Evolutionary conservation across 2,113 vertebrate genomes (phyloP), one percentile per base, ranked within the genome.

Genomic region (Amphiprion percula): DNA sequence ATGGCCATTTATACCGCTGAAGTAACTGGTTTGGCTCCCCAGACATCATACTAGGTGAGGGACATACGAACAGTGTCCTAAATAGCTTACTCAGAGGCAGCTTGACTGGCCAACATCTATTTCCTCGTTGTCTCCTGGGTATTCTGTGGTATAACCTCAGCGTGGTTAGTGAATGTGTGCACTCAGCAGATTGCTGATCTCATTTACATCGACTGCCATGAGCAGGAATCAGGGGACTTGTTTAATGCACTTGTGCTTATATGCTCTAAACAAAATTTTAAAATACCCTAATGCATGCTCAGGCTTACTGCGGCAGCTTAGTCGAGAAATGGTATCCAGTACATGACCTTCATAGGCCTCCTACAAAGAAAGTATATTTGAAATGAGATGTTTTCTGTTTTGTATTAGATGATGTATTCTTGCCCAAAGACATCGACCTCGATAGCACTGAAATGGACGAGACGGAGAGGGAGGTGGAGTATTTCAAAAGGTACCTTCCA

Each of bases 371-470:
- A 26, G 12, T 2, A 10, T 4, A 44, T 44, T 44, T 44, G 41
- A 44, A 52, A 55, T 46, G 3, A 26, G 10, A 14, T 39, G 19
- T 47, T 11, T 50, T 16, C 74, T 84, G 2, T 84, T 56, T 39
- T 23, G 58, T 93, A 93, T 53, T 68, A 99, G 98, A 99, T 94
- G 98, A 99, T 44, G 98, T 99, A 33, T 99, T 99, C 93, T 95
- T 99, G 80, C 98, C 98, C 91, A 99, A 99, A 96, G 98, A 99
- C 88, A 98, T 99, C 24, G 98, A 99, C 87, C 92, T 99, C 68
- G 97, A 99, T 80, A 99, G 95, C 0, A 98, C 97, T 86, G 98
- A 99, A 64, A 97, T 99, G 96, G 98, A 99, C 73, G 98, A 99
- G 93, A 99, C 98, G 0, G 98, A 99, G 91, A 91, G 98, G 82